phyloP scores from a whole-genome alignment of 2,797 vertebrate species.

The Lepus oiostolus region DNA sequence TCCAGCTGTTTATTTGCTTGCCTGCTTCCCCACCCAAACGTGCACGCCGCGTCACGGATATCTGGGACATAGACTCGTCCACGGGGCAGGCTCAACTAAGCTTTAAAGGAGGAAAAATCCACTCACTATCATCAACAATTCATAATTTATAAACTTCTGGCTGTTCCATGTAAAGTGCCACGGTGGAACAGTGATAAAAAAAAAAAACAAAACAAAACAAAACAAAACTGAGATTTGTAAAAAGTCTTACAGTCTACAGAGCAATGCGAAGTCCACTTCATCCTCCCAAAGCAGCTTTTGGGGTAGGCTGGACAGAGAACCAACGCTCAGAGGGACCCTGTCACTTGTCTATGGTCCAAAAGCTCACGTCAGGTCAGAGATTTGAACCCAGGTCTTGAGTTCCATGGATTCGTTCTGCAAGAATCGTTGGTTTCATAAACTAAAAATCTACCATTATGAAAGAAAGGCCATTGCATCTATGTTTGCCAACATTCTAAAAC shows the following conservation, averaged over 20 bases:
- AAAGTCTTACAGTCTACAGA: neutral
- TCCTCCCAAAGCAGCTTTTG: neutral
- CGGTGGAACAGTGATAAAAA: neutral
- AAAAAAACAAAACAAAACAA: neutral
- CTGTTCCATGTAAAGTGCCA: neutral
- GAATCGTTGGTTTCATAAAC: neutral
- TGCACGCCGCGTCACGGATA: neutral
- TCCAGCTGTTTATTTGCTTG: neutral
- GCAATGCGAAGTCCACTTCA: neutral
- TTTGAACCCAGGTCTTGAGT: neutral
- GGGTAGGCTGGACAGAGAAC: neutral
- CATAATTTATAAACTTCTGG: neutral
- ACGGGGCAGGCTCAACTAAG: neutral
- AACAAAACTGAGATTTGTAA: neutral
- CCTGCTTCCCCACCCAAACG: neutral
- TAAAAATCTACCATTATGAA: neutral
- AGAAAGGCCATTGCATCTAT: neutral
- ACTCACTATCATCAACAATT: neutral
- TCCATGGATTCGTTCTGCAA: constrained; percentile 22
- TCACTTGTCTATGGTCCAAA: neutral
- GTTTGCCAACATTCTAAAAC: constrained; percentile 18
- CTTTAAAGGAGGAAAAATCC: neutral
- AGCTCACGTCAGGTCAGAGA: neutral
- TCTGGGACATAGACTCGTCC: neutral
- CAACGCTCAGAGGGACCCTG: neutral